A percentile compares a stretch with the other conserved stretches of the same genome.
phyloP scores from a whole-genome alignment of 2,888 invertebrate species.

The Eucera pruinosa region DNA sequence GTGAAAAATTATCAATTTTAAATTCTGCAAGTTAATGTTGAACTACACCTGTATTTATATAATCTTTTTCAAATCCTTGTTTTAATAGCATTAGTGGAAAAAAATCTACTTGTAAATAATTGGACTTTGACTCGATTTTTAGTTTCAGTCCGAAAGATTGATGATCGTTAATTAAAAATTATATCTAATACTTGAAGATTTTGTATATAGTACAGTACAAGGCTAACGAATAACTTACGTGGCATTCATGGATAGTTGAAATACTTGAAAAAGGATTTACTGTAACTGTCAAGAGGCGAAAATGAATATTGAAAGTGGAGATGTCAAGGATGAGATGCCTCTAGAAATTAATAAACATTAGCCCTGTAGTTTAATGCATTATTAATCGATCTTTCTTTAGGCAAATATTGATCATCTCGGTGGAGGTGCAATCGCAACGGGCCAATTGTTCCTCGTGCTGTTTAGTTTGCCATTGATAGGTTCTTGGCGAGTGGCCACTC shows the following conservation, averaged over 20 bases:
- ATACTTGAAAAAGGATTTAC: neutral
- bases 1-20: too few relatives aligned
- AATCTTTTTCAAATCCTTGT: too few relatives aligned
- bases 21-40: too few relatives aligned
- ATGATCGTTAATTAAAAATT: too few relatives aligned
- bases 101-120: too few relatives aligned
- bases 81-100: too few relatives aligned
- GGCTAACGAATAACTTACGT: too few relatives aligned
- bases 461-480: slow-evolving; percentile 16
- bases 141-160: too few relatives aligned
- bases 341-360: slow-evolving; percentile 31
- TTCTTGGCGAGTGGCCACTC: slow-evolving; percentile 17
- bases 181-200: too few relatives aligned
- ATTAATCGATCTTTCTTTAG: slow-evolving; percentile 18
- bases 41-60: too few relatives aligned
- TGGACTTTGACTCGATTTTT: too few relatives aligned
- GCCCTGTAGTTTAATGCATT: slow-evolving; percentile 18
- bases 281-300: slow-evolving; percentile 19
- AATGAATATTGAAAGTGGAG: slow-evolving; percentile 33
- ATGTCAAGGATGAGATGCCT: neutral
- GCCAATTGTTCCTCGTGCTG: neutral
- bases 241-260: slow-evolving; percentile 1
- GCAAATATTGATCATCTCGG: slow-evolving; percentile 14
- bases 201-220: too few relatives aligned
- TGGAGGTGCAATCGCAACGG: neutral